Evolutionary conservation across 2,113 vertebrate genomes (phyloP).

Genomic region (Salvelinus fontinalis): DNA sequence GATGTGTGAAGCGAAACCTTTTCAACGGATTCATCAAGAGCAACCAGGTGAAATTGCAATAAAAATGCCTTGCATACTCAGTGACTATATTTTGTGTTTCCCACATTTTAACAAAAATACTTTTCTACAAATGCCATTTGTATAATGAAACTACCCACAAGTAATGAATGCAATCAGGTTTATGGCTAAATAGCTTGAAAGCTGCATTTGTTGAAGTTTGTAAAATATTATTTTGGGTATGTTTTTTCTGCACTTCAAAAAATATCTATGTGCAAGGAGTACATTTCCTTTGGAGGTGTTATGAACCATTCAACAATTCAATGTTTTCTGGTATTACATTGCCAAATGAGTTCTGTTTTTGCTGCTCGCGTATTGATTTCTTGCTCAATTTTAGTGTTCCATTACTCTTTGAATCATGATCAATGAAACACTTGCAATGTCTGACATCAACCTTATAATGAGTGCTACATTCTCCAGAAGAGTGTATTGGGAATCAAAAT

Average conservation of each 20-base stretch:
- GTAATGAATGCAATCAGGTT: too few species aligned
- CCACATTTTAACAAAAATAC: too few species aligned
- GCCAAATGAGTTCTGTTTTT: slow-evolving; percentile 16
- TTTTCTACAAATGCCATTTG: too few species aligned
- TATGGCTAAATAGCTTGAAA: too few species aligned
- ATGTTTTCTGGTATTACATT: slow-evolving; percentile 27
- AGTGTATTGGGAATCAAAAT: slow-evolving; percentile 19
- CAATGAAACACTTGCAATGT: slow-evolving; percentile 15
- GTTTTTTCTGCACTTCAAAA: neutral
- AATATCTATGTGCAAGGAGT: slow-evolving; percentile 5
- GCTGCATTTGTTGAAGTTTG: too few species aligned
- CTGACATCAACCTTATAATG: slow-evolving; percentile 42
- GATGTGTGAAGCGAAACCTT: too few species aligned
- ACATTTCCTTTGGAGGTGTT: slow-evolving; percentile 33
- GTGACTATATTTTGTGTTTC: too few species aligned
- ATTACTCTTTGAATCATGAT: slow-evolving; percentile 40
- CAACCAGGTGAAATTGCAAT: too few species aligned
- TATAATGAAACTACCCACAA: too few species aligned
- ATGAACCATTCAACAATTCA: slow-evolving; percentile 51
- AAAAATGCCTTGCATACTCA: too few species aligned
- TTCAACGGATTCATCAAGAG: too few species aligned
- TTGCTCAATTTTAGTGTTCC: slow-evolving; percentile 22
- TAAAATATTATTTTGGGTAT: neutral
- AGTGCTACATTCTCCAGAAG: slow-evolving; percentile 17
- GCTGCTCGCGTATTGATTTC: slow-evolving; percentile 45